phyloP scores from a whole-genome alignment of 2,797 vertebrate species.

The Chanos chanos region DNA sequence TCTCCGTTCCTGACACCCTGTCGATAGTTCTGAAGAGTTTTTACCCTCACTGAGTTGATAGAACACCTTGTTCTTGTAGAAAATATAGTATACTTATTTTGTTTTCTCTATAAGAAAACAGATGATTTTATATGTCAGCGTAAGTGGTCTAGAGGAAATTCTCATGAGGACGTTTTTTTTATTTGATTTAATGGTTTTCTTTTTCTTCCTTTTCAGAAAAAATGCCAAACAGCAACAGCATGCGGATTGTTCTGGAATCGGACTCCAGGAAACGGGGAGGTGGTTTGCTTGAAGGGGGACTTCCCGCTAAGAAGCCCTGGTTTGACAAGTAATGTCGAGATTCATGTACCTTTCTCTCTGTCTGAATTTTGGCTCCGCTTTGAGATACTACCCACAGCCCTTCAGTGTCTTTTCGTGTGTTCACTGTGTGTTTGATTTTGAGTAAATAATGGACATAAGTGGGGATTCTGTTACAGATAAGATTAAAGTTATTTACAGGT shows the following conservation, averaged over 20 bases:
- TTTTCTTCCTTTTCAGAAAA: slow-evolving; percentile 76
- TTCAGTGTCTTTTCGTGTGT: neutral
- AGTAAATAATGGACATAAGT: neutral
- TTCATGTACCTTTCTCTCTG: neutral
- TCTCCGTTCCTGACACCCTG: no score
- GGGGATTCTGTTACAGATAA: neutral
- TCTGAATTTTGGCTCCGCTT: no score
- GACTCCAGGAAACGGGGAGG: slow-evolving; percentile 87
- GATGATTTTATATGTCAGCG: no score
- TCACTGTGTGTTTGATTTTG: neutral
- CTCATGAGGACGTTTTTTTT: neutral
- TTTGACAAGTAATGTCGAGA: slow-evolving; percentile 87
- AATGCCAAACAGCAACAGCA: slow-evolving; percentile 84
- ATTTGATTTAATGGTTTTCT: neutral
- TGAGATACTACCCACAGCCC: no score
- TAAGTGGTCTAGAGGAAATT: no score
- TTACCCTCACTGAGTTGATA: no score
- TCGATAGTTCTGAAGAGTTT: no score
- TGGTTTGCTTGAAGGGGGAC: slow-evolving; percentile 72
- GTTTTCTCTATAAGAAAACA: no score
- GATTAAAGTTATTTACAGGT: no score
- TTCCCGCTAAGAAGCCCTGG: slow-evolving; percentile 89
- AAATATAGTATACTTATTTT: no score
- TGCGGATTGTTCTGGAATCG: slow-evolving; percentile 95
- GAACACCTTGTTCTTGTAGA: no score